These are phyloP conservation scores for Anodontia alba DNA, from an alignment of 2,888 invertebrate species.

Conservation along the genomic window DNA sequence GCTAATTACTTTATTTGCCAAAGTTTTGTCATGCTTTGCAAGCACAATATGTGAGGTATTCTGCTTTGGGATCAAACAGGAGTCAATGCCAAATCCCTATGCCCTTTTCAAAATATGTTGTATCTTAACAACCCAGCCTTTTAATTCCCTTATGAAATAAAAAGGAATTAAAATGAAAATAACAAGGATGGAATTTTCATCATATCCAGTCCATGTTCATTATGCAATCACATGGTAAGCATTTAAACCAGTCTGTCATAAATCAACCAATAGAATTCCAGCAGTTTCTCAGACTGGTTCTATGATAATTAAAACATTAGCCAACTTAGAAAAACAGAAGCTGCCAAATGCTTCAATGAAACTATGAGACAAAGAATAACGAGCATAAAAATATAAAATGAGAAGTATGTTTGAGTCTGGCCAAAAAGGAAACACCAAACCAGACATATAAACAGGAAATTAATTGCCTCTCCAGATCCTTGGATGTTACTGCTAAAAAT, in stretches of 20 bases:
- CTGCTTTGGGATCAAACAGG: constrained; percentile 2
- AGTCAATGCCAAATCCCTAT: background rate
- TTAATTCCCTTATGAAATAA: background rate
- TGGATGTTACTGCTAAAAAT: background rate
- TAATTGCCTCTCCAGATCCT: background rate
- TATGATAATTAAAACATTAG: background rate
- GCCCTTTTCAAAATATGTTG: constrained; percentile 1
- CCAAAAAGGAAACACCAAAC: background rate
- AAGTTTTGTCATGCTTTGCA: constrained; percentile 17
- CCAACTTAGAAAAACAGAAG: constrained; percentile 7
- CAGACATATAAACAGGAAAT: constrained; percentile 6
- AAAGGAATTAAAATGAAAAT: background rate
- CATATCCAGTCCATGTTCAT: constrained; percentile 3
- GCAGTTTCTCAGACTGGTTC: constrained; percentile 5
- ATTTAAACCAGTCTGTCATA: constrained; percentile 4
- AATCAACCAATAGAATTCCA: constrained; percentile 5
- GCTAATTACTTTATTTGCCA: constrained; percentile 17
- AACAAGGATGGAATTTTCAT: background rate
- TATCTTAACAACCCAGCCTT: background rate
- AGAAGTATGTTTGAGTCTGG: constrained; percentile 4
- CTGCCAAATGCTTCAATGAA: constrained; percentile 4
- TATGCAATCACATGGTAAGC: constrained; percentile 9
- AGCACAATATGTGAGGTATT: constrained; percentile 4
- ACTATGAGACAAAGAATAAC: constrained; percentile 11
- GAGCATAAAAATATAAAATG: background rate